A percentile compares a stretch with the other conserved stretches of the same genome.
Conservation (phyloP, 2,797 vertebrate genomes). For the Triplophysa yarkandensis region DNA sequence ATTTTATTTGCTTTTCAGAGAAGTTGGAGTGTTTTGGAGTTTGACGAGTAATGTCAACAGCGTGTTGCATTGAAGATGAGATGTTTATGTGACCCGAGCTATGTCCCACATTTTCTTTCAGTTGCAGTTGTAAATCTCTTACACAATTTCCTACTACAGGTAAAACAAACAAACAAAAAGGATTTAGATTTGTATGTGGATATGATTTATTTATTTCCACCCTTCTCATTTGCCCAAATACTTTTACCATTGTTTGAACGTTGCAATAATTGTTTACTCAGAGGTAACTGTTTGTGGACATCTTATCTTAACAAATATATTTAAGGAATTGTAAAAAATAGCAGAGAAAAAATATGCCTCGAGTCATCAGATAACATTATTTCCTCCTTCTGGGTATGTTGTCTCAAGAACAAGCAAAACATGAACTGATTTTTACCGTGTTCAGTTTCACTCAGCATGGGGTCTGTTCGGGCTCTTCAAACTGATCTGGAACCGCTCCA, state of each 20-base stretch:
- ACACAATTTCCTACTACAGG: background rate
- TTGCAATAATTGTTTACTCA: background rate
- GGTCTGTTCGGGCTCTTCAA: slow-evolving; percentile 27
- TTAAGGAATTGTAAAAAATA: background rate
- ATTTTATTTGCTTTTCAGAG: slow-evolving; percentile 13
- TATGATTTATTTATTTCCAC: background rate
- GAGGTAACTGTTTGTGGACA: background rate
- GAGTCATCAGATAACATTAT: slow-evolving; percentile 18
- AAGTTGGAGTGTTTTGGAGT: background rate
- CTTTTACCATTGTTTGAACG: background rate
- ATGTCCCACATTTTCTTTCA: background rate
- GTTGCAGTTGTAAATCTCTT: slow-evolving; percentile 5
- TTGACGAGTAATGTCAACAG: background rate
- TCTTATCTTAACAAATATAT: background rate
- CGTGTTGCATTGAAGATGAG: slow-evolving; percentile 3
- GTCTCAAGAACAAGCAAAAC: background rate
- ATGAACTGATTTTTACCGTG: slow-evolving; percentile 26
- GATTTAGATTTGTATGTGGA: background rate
- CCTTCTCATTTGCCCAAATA: background rate
- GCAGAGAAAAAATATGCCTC: background rate
- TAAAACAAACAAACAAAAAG: background rate
- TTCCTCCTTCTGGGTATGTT: slow-evolving; percentile 11
- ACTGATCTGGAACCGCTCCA: slow-evolving; percentile 9
- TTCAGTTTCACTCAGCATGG: slow-evolving; percentile 20
- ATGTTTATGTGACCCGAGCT: slow-evolving; percentile 10